Base-by-base conservation (phyloP, 2,888 invertebrate species). In the Nycteola revayana region DNA sequence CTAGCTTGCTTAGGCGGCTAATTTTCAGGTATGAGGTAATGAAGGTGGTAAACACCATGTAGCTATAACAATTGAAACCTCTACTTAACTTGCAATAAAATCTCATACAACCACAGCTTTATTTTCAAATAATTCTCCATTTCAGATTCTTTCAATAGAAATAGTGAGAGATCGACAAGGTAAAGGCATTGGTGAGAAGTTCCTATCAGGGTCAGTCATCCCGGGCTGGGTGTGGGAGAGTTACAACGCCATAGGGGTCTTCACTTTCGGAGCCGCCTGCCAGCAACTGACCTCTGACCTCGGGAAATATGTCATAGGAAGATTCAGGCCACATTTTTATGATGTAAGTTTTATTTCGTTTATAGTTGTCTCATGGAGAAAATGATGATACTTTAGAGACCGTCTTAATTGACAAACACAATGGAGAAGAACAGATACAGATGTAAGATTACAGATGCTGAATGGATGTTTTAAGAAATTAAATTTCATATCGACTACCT, bases 291-390 rank as follows among this genome's bases (percentile, higher is more conserved):
- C 93, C 5, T 94, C 94, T 1, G 95, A 96, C 67, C 85, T 94
- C 18, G 93, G 93, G 25, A 97, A 97, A 75, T 94, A 94, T 66
- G 91, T 93, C 9, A 91, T 96, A 33, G 97, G 97, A 2, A 90
- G 96, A 41, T 83, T 96, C 36, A 83, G 97, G 33, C 97, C 97
- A 0, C 95, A 97, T 75, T 98, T 97, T 74, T 90, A 94, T 67
- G 91, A 90, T 37, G 87, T 87, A 60, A 76, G 83, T 68, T 9
- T 7, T 7, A 17, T 10, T 10, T 7, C 17, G 2, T 28, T 14
- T n/a, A n/a, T n/a, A n/a, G n/a, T n/a, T n/a, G n/a, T n/a, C n/a
- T n/a, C n/a, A n/a, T n/a, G n/a, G n/a, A n/a, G n/a, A n/a, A n/a
- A n/a, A n/a, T n/a, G n/a, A n/a, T n/a, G n/a, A n/a, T n/a, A n/a